Evolutionary conservation across 2,888 invertebrate species (phyloP).

Genomic region (Aphodius sticticus): DNA sequence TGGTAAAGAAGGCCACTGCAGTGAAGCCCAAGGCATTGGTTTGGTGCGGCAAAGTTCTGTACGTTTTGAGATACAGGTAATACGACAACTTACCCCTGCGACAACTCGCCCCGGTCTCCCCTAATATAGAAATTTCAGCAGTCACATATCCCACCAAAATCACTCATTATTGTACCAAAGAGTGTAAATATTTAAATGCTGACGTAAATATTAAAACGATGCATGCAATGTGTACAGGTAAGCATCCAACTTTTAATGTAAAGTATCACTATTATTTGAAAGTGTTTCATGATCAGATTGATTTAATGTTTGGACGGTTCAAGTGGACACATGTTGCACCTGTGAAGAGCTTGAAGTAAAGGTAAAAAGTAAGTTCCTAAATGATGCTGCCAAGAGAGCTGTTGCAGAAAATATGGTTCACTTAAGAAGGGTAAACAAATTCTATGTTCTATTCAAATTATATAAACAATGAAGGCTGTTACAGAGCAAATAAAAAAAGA

Average conservation of each 20-base stretch:
- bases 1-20: slow-evolving; percentile 15
- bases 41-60: slow-evolving; percentile 9
- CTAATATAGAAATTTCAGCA: too few species aligned
- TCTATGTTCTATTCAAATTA: too few species aligned
- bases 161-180: slow-evolving; percentile 32
- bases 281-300: slow-evolving; percentile 40
- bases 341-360: slow-evolving; percentile 38
- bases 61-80: slow-evolving; percentile 16
- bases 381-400: slow-evolving; percentile 42
- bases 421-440: slow-evolving; percentile 43
- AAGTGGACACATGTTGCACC: slow-evolving; percentile 38
- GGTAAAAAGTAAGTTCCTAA: slow-evolving; percentile 37
- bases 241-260: slow-evolving; percentile 35
- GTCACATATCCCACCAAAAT: slow-evolving; percentile 33
- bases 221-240: slow-evolving; percentile 33
- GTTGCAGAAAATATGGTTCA: slow-evolving; percentile 44
- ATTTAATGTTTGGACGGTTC: slow-evolving; percentile 37
- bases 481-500: slow-evolving; percentile 29
- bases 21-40: slow-evolving; percentile 9
- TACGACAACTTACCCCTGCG: slow-evolving; percentile 14
- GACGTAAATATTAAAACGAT: slow-evolving; percentile 34
- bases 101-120: slow-evolving; percentile 20
- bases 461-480: slow-evolving; percentile 35
- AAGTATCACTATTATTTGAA: slow-evolving; percentile 39
- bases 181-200: slow-evolving; percentile 30